Evolutionary conservation across 2,797 vertebrate genomes (phyloP), one percentile per base, ranked within the genome.

Genomic region (Selene dorsalis): DNA sequence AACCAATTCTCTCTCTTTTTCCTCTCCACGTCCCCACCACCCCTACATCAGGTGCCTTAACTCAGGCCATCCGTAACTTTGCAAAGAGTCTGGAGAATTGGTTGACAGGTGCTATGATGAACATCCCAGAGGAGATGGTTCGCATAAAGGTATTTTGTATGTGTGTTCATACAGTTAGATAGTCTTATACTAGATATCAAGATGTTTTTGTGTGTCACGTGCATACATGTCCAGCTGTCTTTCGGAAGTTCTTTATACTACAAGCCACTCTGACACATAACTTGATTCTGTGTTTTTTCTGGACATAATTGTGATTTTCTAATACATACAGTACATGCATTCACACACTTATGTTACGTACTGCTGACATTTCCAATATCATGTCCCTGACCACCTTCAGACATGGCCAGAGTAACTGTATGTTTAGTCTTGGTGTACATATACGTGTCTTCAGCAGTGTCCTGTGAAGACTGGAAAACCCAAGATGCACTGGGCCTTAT

Each of bases 71-170:
- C 83, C 96, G 97, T 28, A 98, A 98, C 93, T 98, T 97, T 92
- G 97, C 97, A 89, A 98, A 98, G 92, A 97, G 96, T 88, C 93
- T 98, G 91, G 97, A 98, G 91, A 97, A 90, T 77, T 98, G 97
- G 97, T 87, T 98, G 80, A 96, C 96, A 2, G 95, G 95, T 0
- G 97, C 96, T 90, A 96, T 98, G 96, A 96, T 98, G 94, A 96
- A 97, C 94, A 97, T 98, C 87, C 97, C 97, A 0, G 97, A 98
- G 78, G 97, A 98, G 93, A 98, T 98, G 97, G 96, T 98, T 83
- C 95, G 96, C 75, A 93, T 96, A 63, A 98, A 98, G 96, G 97
- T 97, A 92, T 18, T 35, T 53, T 32, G 0, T 52, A 0, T 16
- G 0, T 52, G 0, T 16, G 3, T 13, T 77, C 41, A 39, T 38